Conservation (phyloP, 2,797 vertebrate genomes). For the Smutsia gigantea region DNA sequence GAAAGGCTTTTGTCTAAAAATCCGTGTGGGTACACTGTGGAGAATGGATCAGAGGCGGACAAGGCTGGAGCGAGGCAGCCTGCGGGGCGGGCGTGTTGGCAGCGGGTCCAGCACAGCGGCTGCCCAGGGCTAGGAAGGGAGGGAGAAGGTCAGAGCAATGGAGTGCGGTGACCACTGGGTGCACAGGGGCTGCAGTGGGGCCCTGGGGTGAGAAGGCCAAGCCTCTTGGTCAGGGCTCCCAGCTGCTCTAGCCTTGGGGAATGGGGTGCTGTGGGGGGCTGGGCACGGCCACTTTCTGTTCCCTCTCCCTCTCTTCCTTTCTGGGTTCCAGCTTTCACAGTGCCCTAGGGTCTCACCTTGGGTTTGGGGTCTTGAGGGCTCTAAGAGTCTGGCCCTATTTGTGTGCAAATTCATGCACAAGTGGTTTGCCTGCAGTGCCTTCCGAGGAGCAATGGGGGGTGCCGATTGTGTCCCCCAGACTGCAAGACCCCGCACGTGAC, state of each 20-base stretch:
- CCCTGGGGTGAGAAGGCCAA: not conserved
- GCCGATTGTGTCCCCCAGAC: accelerated
- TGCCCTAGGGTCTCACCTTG: not conserved
- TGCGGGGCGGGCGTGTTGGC: not conserved
- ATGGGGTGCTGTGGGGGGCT: too few relatives aligned
- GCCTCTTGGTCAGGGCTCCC: not conserved
- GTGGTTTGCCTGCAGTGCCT: not conserved
- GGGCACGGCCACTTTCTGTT: not conserved
- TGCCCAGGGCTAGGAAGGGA: not conserved
- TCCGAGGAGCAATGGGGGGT: accelerated
- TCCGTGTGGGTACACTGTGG: not conserved
- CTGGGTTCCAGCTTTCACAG: not conserved
- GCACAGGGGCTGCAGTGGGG: accelerated
- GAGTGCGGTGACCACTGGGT: accelerated
- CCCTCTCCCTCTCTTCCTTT: not conserved
- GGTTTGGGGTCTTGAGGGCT: not conserved
- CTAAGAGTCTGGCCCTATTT: accelerated
- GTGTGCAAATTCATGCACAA: not conserved
- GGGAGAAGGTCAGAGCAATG: not conserved
- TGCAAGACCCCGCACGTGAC: accelerated
- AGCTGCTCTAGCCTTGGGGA: not conserved
- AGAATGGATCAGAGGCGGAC: too few relatives aligned
- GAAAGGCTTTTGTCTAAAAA: not conserved
- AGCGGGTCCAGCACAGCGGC: not conserved
- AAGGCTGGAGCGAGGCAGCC: not conserved